phyloP scores from a whole-genome alignment of 2,888 invertebrate genomes.

The Cheilosia impressa region DNA sequence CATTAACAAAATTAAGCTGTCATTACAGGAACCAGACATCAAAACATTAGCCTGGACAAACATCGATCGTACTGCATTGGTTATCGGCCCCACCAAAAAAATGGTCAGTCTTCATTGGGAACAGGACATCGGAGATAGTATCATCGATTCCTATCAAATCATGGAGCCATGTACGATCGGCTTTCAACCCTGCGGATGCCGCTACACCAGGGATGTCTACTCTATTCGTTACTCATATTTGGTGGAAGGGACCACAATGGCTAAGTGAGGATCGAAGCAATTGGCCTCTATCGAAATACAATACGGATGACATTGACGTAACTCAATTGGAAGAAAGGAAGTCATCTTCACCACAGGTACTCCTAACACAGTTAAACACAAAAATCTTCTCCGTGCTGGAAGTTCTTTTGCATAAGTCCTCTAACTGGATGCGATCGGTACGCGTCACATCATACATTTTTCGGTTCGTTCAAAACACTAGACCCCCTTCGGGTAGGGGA shows the following conservation, averaged over 20 bases:
- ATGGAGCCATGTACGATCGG: conserved; percentile 26
- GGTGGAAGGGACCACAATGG: conserved; percentile 37
- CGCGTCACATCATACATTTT: neutral
- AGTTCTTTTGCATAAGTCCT: neutral
- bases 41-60: conserved; percentile 37
- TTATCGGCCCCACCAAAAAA: conserved; percentile 22
- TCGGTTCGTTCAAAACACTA: too few relatives aligned
- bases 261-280: neutral
- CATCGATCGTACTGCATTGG: conserved; percentile 22
- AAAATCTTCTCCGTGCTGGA: neutral
- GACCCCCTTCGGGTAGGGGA: too few relatives aligned
- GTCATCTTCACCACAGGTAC: conserved; percentile 1
- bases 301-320: neutral
- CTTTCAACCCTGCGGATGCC: conserved; percentile 27
- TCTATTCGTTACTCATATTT: conserved; percentile 5
- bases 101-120: conserved; percentile 46
- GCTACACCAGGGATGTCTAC: conserved; percentile 22
- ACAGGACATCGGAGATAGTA: conserved; percentile 35
- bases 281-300: conserved; percentile 16
- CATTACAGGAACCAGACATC: conserved; percentile 28
- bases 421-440: neutral
- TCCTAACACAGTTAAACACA: neutral
- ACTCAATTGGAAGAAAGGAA: conserved; percentile 17
- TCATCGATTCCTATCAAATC: neutral
- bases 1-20: conserved; percentile 27